phyloP scores from a whole-genome alignment of 2,113 vertebrate species.

The Ictalurus furcatus region DNA sequence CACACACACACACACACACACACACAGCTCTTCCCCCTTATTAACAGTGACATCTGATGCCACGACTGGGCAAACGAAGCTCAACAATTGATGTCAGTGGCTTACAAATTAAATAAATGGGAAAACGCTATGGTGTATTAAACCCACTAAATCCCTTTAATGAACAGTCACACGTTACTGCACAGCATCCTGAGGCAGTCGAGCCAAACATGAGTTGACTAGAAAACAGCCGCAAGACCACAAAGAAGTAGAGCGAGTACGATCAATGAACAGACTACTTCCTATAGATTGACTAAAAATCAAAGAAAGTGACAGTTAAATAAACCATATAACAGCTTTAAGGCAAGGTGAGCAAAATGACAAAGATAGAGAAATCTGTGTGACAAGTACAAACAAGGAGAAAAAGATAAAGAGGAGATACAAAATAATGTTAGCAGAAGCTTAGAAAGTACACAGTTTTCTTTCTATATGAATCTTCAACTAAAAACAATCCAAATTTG shows the following conservation, averaged over 20 bases:
- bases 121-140: constrained; percentile 77
- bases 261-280: constrained; percentile 61
- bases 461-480: neutral
- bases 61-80: constrained; percentile 78
- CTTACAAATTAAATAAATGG: constrained; percentile 83
- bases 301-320: constrained; percentile 67
- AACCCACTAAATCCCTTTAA: constrained; percentile 73
- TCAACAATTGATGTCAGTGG: constrained; percentile 82
- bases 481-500: neutral
- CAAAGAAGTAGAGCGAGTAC: constrained; percentile 29
- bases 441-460: neutral
- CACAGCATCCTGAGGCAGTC: constrained; percentile 65
- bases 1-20: constrained; percentile 35
- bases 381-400: neutral
- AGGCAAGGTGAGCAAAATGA: constrained; percentile 63
- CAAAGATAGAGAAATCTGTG: neutral
- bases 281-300: constrained; percentile 67
- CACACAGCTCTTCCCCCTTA: constrained; percentile 68
- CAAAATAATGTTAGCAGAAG: neutral
- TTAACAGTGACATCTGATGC: constrained; percentile 78
- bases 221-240: constrained; percentile 63
- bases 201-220: constrained; percentile 50
- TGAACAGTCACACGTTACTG: constrained; percentile 64
- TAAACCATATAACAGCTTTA: constrained; percentile 64
- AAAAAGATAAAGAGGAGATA: neutral